Evolutionary conservation across 2,888 invertebrate species (phyloP).

Genomic region (Venustoraphidia nigricollis): DNA sequence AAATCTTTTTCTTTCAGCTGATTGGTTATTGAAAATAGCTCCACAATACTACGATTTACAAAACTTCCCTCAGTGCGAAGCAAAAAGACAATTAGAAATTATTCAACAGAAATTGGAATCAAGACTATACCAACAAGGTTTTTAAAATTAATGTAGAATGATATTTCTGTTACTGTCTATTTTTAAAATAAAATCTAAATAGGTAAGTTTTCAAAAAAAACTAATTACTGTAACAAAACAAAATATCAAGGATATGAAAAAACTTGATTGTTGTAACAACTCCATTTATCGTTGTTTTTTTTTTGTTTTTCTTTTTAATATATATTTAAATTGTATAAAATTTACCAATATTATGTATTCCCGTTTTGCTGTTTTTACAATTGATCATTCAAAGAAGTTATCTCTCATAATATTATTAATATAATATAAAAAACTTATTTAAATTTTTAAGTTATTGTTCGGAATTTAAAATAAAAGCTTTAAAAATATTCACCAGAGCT

Average conservation of each 20-base stretch:
- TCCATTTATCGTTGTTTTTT: too few relatives aligned
- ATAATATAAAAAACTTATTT: too few relatives aligned
- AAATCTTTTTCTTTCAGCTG: conserved; percentile 39
- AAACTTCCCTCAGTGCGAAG: conserved; percentile 97
- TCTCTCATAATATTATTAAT: too few relatives aligned
- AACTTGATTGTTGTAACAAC: too few relatives aligned
- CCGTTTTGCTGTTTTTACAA: too few relatives aligned
- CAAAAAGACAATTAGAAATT: conserved; percentile 79
- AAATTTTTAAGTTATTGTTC: too few relatives aligned
- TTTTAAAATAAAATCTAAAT: neutral
- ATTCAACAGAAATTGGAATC: conserved; percentile 76
- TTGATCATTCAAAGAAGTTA: too few relatives aligned
- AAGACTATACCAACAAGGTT: conserved; percentile 77
- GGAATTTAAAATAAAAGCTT: too few relatives aligned
- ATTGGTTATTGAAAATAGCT: conserved; percentile 88
- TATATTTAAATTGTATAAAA: neutral
- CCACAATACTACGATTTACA: conserved; percentile 97
- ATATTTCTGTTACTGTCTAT: neutral
- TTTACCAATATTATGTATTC: too few relatives aligned
- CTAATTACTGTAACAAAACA: neutral
- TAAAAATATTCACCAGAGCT: too few relatives aligned
- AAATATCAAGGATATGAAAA: neutral
- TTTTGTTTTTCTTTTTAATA: too few relatives aligned
- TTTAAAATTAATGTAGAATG: conserved; percentile 34
- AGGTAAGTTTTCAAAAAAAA: neutral